A percentile compares a stretch with the other conserved stretches of the same genome.
These are phyloP conservation scores for Trachelus troglodyta DNA, from an alignment of 2,888 invertebrate genomes.

Conservation along the genomic window DNA sequence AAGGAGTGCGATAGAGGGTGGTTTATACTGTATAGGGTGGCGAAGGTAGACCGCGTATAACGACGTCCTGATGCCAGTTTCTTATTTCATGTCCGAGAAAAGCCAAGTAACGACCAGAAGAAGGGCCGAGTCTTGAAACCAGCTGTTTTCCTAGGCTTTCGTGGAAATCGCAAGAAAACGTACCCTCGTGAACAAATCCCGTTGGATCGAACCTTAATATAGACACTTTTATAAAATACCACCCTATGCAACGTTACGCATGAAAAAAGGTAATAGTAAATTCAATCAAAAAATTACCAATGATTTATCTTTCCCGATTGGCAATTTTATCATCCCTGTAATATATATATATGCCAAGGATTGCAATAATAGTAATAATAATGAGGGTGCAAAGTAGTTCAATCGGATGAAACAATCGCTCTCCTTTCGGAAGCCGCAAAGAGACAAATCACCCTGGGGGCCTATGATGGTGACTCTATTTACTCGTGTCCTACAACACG, in stretches of 20 bases:
- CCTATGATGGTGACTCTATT: conserved; percentile 36
- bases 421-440: conserved; percentile 47
- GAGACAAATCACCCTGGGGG: conserved; percentile 46
- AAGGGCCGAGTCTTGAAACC: not conserved
- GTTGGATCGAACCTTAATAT: not conserved
- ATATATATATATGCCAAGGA: too few species aligned
- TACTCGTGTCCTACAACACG: conserved; percentile 1
- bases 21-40: conserved; percentile 20
- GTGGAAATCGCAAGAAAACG: not conserved
- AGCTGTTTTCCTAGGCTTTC: conserved; percentile 15
- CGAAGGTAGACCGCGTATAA: conserved; percentile 52
- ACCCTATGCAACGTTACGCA: too few species aligned
- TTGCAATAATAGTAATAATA: not conserved
- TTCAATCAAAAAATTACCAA: not conserved
- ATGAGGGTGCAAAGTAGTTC: not conserved
- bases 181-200: not conserved
- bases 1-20: not conserved
- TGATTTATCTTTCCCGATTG: not conserved
- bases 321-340: not conserved
- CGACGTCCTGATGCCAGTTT: conserved; percentile 58
- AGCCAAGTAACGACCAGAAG: conserved; percentile 38
- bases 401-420: not conserved
- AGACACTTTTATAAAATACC: not conserved
- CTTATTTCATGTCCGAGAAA: conserved; percentile 56
- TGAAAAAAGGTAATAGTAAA: not conserved